A percentile compares a stretch with the other conserved stretches of the same genome.
phyloP scores from a whole-genome alignment of 2,113 vertebrate genomes.

The Oryzias melastigma region DNA sequence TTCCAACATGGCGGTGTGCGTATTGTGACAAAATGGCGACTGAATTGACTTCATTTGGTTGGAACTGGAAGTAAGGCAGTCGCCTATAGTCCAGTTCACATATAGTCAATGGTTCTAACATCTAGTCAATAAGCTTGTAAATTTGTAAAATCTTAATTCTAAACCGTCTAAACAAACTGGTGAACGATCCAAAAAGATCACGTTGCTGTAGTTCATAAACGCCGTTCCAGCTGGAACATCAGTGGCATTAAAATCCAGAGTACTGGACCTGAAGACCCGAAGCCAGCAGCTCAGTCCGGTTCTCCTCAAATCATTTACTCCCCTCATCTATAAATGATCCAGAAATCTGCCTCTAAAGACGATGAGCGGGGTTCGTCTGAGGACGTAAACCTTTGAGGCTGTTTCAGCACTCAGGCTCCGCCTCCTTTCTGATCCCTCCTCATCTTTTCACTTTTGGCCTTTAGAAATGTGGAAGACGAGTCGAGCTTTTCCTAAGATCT shows the following conservation, averaged over 20 bases:
- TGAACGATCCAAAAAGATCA: no score
- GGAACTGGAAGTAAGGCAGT: no score
- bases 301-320: slow-evolving; percentile 1
- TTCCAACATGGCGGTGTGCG: no score
- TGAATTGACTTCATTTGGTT: no score
- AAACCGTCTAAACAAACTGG: no score
- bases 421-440: slow-evolving; percentile 25
- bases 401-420: neutral
- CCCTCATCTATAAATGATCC: slow-evolving; percentile 2
- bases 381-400: no score
- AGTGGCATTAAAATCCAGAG: neutral
- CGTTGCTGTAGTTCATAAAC: neutral
- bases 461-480: slow-evolving; percentile 52
- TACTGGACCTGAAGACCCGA: neutral
- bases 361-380: neutral
- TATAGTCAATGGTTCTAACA: no score
- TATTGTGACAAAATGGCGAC: no score
- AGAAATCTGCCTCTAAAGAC: slow-evolving; percentile 4
- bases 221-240: neutral
- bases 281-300: neutral
- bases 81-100: no score
- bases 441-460: slow-evolving; percentile 54
- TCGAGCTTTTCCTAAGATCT: slow-evolving; percentile 11
- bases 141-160: no score
- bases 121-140: no score